Evolutionary conservation across 2,113 vertebrate genomes (phyloP), one percentile per base, ranked within the genome.

Genomic region (Bettongia penicillata): DNA sequence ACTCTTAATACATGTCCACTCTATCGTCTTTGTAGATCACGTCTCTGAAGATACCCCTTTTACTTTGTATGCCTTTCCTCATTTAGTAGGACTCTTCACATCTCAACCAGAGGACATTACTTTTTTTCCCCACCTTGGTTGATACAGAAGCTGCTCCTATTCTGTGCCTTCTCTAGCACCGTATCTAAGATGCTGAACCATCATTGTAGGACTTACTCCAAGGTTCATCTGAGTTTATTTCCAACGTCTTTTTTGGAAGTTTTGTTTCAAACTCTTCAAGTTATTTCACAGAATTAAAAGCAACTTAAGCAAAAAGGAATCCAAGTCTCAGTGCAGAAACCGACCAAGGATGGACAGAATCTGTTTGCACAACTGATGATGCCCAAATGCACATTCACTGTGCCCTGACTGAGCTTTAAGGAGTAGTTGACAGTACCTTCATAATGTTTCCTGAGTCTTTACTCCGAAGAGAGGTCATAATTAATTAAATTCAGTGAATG

Each of bases 221-320:
- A 53, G n/a, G 24, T 93, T 53, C 91, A 19, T 90, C 24, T 93
- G 11, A 51, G n/a, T 90, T 93, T 92, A n/a, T 90, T 89, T 94
- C 49, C 94, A 26, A 10, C 89, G 84, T 57, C 19, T 16, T 84
- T 84, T 84, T 22, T 22, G n/a, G 19, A 68, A 84, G n/a, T 23
- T 84, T 43, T 43, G n/a, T 84, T 43, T 84, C 19, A 84, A n/a
- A 77, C 68, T 19, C 57, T 84, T 23, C 37, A 7, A 84, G 22
- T 84, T 43, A 43, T 22, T 43, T 43, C 19, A 22, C n/a, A 22
- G 68, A 43, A 84, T 84, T 43, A n/a, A 77, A 77, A 77, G 31
- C 14, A 77, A 77, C 61, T 14, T 77, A 19, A 22, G 31, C 61
- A 77, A 77, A 77, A 68, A 37, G 1, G 57, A 68, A 68, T 37